phyloP scores from a whole-genome alignment of 1,140 invertebrate species.

The Drosophila aff. region DNA sequence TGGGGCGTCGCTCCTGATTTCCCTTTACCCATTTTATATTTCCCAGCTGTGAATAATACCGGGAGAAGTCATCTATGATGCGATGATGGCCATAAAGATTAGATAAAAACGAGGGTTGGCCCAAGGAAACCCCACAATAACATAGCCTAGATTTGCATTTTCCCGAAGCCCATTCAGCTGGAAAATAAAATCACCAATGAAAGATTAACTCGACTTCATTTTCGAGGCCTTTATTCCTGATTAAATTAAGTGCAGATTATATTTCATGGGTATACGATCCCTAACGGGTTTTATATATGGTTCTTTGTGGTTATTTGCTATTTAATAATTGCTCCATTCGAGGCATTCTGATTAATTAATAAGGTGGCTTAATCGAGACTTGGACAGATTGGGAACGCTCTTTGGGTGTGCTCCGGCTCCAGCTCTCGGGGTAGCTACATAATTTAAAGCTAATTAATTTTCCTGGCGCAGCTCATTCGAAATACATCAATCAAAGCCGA shows the following conservation, averaged over 20 bases:
- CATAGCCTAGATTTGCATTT: conserved; percentile 9
- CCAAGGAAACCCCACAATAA: neutral
- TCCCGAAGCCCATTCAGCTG: neutral
- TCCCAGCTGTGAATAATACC: conserved; percentile 9
- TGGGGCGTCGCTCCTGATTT: conserved; percentile 12
- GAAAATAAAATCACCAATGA: conserved; percentile 19
- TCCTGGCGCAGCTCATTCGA: conserved; percentile 61
- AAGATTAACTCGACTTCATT: conserved; percentile 2
- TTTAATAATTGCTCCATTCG: conserved; percentile 30
- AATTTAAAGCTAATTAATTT: conserved; percentile 66
- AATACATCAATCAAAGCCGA: conserved; percentile 57
- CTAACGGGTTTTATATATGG: neutral
- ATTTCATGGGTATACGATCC: neutral
- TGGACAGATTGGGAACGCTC: conserved; percentile 3
- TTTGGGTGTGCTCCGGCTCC: conserved; percentile 20
- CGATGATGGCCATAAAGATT: conserved; percentile 33
- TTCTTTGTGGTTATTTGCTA: conserved; percentile 1
- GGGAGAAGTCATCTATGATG: conserved; percentile 31
- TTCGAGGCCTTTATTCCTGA: neutral
- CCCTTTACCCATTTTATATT: conserved; percentile 6
- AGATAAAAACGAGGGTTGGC: neutral
- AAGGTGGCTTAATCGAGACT: conserved; percentile 18
- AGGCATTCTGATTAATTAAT: conserved; percentile 43
- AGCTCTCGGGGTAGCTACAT: conserved; percentile 36
- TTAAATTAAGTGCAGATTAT: neutral